Evolutionary conservation across 2,113 vertebrate species (phyloP), one percentile per base, ranked within the genome.

Genomic region (Murina feae): DNA sequence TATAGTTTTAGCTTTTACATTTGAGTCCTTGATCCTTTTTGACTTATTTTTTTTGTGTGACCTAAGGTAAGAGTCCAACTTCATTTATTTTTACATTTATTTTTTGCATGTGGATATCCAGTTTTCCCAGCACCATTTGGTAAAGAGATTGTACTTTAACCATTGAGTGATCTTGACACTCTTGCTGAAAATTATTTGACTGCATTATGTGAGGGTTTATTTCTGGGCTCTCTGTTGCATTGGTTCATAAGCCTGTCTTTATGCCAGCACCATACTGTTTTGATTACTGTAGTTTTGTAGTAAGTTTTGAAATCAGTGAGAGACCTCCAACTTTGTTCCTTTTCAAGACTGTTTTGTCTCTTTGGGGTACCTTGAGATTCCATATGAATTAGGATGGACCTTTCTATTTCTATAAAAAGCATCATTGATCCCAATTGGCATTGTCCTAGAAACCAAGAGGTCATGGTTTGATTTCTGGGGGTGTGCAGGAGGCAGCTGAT

Each of bases 281-380:
- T 93, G 44, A 89, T 89, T 74, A 58, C 28, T 63, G 12, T 80
- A 51, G 55, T 39, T 96, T 79, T 72, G 28, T 83, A 58, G n/a
- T 92, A 68, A 85, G 14, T 71, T 94, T 86, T 85, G 51, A 95
- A 71, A 86, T 80, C 16, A 39, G 23, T 86, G 20, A 87, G 80
- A 94, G 58, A 49, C 4, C 9, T 86, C 11, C 21, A 94, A 76
- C 14, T 35, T 69, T 78, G 9, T 82, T 88, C 47, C 75, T 85
- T 95, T 85, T 90, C 79, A 76, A 42, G 55, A 85, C 60, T 92
- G 37, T 71, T 79, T 92, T 66, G 44, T 30, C 68, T 88, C 20
- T 85, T 92, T 6, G 25, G n/a, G 10, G 30, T 74, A 51, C 1
- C 49, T 58, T 72, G 66, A 82, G 66, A 86, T 44, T 82, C 58